These are phyloP conservation scores for Epistrophe eligans DNA, from an alignment of 2,888 invertebrate genomes.

Conservation along the genomic window DNA sequence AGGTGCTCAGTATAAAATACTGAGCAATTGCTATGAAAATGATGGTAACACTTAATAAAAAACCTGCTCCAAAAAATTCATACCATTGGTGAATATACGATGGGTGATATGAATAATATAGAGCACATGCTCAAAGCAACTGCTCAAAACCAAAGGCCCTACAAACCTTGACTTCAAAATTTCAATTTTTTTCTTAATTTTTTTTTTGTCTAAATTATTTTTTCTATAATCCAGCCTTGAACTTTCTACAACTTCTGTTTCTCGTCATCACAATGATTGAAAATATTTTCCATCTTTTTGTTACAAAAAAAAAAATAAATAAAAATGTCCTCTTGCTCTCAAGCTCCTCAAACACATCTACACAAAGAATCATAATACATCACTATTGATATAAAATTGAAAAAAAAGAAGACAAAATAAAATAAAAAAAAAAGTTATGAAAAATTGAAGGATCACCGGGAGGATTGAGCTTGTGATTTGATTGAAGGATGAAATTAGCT, in stretches of 20 bases:
- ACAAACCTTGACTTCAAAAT: too few species aligned
- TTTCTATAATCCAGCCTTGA: conserved; percentile 10
- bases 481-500: conserved; percentile 82
- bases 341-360: neutral
- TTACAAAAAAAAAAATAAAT: conserved; percentile 21
- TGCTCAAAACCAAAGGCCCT: too few species aligned
- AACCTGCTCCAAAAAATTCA: too few species aligned
- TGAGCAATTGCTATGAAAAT: too few species aligned
- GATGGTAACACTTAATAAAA: too few species aligned
- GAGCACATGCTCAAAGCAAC: too few species aligned
- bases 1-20: too few species aligned
- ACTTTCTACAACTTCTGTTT: conserved; percentile 64
- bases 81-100: too few species aligned
- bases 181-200: neutral
- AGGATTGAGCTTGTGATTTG: conserved; percentile 77
- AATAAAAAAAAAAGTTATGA: conserved; percentile 45
- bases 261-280: conserved; percentile 72
- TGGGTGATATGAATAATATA: too few species aligned
- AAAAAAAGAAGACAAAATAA: conserved; percentile 31
- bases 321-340: conserved; percentile 22
- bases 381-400: conserved; percentile 69
- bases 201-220: neutral
- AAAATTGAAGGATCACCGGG: conserved; percentile 75
- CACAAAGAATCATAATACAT: conserved; percentile 22
- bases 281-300: conserved; percentile 69